A percentile compares a stretch with the other conserved stretches of the same genome.
Evolutionary conservation across 2,888 invertebrate genomes (phyloP).

Genomic region (Drosophila quinaria): DNA sequence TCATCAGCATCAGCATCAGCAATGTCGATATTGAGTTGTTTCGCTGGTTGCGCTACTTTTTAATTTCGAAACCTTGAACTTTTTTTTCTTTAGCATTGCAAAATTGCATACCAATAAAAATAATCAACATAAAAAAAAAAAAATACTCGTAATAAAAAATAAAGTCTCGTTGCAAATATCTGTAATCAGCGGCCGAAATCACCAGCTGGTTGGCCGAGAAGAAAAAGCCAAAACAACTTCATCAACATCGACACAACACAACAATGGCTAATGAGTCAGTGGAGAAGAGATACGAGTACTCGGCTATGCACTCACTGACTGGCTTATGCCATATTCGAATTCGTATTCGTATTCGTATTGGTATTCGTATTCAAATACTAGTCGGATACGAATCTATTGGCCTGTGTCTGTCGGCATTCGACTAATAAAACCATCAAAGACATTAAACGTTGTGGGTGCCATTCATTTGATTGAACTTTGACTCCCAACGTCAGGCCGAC

Average conservation of each 20-base stretch:
- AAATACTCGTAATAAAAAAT: slow-evolving; percentile 38
- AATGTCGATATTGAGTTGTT: slow-evolving; percentile 40
- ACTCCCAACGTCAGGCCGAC: slow-evolving; percentile 45
- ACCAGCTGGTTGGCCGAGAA: slow-evolving; percentile 50
- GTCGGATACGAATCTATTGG: slow-evolving; percentile 46
- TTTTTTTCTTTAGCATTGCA: slow-evolving; percentile 47
- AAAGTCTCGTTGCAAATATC: slow-evolving; percentile 66
- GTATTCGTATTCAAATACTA: slow-evolving; percentile 21
- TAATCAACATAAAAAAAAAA: slow-evolving; percentile 41
- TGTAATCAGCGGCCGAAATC: slow-evolving; percentile 69
- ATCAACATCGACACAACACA: slow-evolving; percentile 51
- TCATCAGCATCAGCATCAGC: slow-evolving; percentile 18
- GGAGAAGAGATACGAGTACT: slow-evolving; percentile 40
- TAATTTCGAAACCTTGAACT: slow-evolving; percentile 77
- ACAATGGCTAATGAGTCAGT: slow-evolving; percentile 76
- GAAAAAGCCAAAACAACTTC: slow-evolving; percentile 66
- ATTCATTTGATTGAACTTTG: slow-evolving; percentile 81
- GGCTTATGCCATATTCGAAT: slow-evolving; percentile 22
- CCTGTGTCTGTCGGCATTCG: slow-evolving; percentile 67
- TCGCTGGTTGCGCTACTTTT: slow-evolving; percentile 69
- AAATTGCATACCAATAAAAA: slow-evolving; percentile 70
- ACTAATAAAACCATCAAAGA: slow-evolving; percentile 81
- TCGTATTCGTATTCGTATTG: slow-evolving; percentile 18
- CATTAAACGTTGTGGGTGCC: slow-evolving; percentile 80
- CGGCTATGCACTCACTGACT: slow-evolving; percentile 12